Base-by-base conservation (phyloP, 2,797 vertebrate genomes). In the Ptychobarbus kaznakovi region DNA sequence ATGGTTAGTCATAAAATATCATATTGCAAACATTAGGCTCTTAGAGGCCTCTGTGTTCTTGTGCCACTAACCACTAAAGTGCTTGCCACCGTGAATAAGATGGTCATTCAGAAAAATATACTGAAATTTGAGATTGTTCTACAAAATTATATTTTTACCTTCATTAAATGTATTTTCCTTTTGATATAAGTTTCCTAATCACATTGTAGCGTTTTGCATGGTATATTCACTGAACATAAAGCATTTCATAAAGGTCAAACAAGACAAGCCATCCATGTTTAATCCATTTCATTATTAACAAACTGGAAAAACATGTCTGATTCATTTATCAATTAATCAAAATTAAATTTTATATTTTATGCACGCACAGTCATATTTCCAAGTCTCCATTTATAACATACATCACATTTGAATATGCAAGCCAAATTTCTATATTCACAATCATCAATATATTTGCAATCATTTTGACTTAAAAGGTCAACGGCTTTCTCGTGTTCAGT, bases 371-470 rank as follows among this genome's bases (percentile, higher is more conserved):
- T 49, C 42, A 16, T 46, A 25, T 72, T 28, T 16, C 28, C 25
- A 73, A 28, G 13, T 28, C 7, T 73, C n/a, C 3, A 32, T 35
- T 75, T 35, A 53, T 5, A 18, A 10, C 73, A 75, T 11, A 25
- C 22, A 20, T 44, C 46, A 35, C 46, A 53, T 75, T 53, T 12
- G 10, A 35, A 32, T 20, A 9, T 51, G 72, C 2, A 35, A 49
- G 28, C 25, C 70, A 46, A 46, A 9, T 46, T 0, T 42, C 32
- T 66, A 8, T 35, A 58, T 40, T 56, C 20, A 16, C 53, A 42
- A 25, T 78, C 13, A 61, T 11, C 38, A 78, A 42, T 42, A 25
- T 66, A 66, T 32, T 80, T 80, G 63, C n/a, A 16, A 66, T 46
- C 3, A 20, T 75, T 53, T 20, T 35, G 49, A 76, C 51, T 15